A percentile compares a stretch with the other conserved stretches of the same genome.
Evolutionary conservation across 2,113 vertebrate species (phyloP).

Genomic region (Campylomormyrus tamandua): DNA sequence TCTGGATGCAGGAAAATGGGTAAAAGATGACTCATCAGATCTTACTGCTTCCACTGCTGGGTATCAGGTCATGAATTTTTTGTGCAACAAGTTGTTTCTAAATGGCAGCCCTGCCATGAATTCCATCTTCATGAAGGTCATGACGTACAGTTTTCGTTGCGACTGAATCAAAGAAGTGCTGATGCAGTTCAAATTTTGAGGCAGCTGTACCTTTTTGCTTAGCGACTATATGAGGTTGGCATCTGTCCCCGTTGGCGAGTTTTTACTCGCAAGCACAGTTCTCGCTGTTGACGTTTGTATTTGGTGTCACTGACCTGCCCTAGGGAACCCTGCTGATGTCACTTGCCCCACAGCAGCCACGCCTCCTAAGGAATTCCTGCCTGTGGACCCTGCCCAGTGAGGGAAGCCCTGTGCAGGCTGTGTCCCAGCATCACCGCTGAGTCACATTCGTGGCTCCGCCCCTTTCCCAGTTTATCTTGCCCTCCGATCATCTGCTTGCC

Average conservation of each 20-base stretch:
- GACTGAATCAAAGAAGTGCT: not conserved
- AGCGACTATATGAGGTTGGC: not conserved
- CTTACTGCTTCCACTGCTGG: not conserved
- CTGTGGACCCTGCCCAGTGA: not conserved
- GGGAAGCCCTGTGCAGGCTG: not conserved
- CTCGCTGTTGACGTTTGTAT: not conserved
- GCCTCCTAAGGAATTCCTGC: not conserved
- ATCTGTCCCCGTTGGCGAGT: not conserved
- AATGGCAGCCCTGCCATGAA: not conserved
- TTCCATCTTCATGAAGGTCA: not conserved
- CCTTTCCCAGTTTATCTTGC: not conserved
- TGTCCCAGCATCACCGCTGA: not conserved
- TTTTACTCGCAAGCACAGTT: not conserved
- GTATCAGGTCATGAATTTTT: not conserved
- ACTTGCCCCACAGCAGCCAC: not conserved
- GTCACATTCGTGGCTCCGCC: not conserved
- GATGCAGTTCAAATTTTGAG: not conserved
- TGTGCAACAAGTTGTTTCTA: not conserved
- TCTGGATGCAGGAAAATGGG: not conserved
- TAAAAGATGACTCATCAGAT: not conserved
- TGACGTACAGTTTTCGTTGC: not conserved
- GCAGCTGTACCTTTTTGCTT: not conserved
- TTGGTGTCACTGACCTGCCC: not conserved
- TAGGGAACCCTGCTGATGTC: not conserved
- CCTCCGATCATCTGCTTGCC: not conserved